These are phyloP conservation scores for Spinibarbus caldwelli DNA, from an alignment of 2,797 vertebrate genomes.

Conservation along the genomic window DNA sequence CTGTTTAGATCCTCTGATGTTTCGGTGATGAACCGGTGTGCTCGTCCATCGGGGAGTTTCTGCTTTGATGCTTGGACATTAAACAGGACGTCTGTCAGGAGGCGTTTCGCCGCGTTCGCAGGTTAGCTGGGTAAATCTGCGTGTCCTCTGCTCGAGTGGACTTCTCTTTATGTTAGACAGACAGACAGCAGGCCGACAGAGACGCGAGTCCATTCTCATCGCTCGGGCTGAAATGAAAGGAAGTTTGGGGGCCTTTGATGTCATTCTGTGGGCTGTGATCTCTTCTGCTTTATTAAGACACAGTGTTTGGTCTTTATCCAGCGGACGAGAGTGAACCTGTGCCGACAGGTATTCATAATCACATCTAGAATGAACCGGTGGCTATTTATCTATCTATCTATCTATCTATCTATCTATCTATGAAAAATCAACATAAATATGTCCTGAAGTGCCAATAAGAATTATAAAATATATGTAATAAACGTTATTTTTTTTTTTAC, in stretches of 20 bases:
- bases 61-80: slow-evolving; percentile 39
- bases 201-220: not conserved
- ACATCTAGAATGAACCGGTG: not conserved
- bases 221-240: slow-evolving; percentile 22
- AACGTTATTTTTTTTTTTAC: too few species aligned
- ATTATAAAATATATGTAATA: too few species aligned
- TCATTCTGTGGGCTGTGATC: slow-evolving; percentile 25
- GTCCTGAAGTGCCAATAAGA: too few species aligned
- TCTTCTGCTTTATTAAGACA: slow-evolving; percentile 23
- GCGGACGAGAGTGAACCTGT: not conserved
- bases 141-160: slow-evolving; percentile 22
- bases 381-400: too few species aligned
- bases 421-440: too few species aligned
- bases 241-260: slow-evolving; percentile 32
- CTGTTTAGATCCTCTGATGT: slow-evolving; percentile 26
- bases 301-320: not conserved
- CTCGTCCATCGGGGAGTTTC: slow-evolving; percentile 10
- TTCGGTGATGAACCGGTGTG: not conserved
- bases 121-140: slow-evolving; percentile 15
- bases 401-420: too few species aligned
- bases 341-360: slow-evolving; percentile 16
- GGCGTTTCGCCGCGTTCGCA: not conserved
- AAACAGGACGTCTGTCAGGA: slow-evolving; percentile 29
- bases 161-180: slow-evolving; percentile 32
- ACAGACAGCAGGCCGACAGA: too few species aligned